Evolutionary conservation across 2,113 vertebrate species (phyloP).

Genomic region (Vimba vimba): DNA sequence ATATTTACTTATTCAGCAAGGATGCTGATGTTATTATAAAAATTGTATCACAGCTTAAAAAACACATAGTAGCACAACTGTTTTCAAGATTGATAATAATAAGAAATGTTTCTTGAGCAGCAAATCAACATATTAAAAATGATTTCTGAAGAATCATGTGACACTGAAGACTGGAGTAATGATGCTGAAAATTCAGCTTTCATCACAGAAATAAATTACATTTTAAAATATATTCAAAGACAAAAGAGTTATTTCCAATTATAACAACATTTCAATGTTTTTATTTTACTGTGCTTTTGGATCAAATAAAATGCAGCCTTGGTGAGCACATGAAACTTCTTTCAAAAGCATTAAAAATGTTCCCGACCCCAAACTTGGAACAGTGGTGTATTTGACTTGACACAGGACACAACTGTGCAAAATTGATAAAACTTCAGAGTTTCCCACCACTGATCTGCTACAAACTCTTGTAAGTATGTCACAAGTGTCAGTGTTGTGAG

Average conservation of each 20-base stretch:
- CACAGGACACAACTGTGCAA: background rate
- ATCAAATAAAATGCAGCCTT: background rate
- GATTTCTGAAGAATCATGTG: background rate
- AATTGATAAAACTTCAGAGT: background rate
- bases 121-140: background rate
- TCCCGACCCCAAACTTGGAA: background rate
- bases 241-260: background rate
- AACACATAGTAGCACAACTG: background rate
- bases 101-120: background rate
- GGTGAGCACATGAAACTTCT: background rate
- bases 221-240: too few species aligned
- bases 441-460: background rate
- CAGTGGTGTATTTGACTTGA: background rate
- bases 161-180: background rate
- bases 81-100: background rate
- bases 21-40: too few species aligned
- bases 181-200: background rate
- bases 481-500: background rate
- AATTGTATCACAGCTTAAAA: background rate
- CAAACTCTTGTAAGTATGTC: background rate
- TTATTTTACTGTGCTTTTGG: background rate
- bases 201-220: background rate
- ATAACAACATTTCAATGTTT: background rate
- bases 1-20: too few species aligned
- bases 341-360: background rate